Evolutionary conservation across 2,888 invertebrate species (phyloP), one percentile per base, ranked within the genome.

Genomic region (Leptopilina syphax): DNA sequence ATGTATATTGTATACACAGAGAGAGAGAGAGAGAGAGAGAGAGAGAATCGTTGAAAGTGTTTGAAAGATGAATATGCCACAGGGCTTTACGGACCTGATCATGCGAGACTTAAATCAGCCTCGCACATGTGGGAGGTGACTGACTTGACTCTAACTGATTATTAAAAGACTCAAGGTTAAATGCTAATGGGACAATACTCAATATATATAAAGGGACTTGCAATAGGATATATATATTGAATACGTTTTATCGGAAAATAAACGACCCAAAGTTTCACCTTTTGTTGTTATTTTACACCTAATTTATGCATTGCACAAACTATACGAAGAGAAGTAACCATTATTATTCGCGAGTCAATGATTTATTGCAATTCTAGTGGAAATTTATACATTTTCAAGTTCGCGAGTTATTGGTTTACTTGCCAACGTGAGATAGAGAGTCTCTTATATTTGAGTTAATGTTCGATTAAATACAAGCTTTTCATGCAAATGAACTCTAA

Each of bases 21-120:
- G 47, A 9, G 47, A 9, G 47, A 9, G 47, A 9, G 47, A 9
- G 47, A 9, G 54, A 27, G 57, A 34, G 70, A 47, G 50, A 18
- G 50, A 10, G 10, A 34, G 13, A 73, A 50, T 73, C 34, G 27
- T 50, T 73, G 73, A 57, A 60, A 60, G 73, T 60, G 57, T 34
- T 27, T 73, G 73, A 73, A 57, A 73, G 57, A 73, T 57, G 70
- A 73, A 73, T 57, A 57, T 54, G 70, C 70, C 70, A 73, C n/a
- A 34, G 73, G 34, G 41, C 54, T 54, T 54, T 27, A 13, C 70
- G 54, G 27, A 34, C 44, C 70, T 57, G 54, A 73, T 73, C 73
- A 34, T 34, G 70, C 70, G 27, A 70, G 27, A 27, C 27, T 67
- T 7, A 67, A 41, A 27, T 50, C 68, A 68, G 67, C 67, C 67